Evolutionary conservation across 2,888 invertebrate species (phyloP), one percentile per base, ranked within the genome.

Genomic region (Drosophila niveifrons): DNA sequence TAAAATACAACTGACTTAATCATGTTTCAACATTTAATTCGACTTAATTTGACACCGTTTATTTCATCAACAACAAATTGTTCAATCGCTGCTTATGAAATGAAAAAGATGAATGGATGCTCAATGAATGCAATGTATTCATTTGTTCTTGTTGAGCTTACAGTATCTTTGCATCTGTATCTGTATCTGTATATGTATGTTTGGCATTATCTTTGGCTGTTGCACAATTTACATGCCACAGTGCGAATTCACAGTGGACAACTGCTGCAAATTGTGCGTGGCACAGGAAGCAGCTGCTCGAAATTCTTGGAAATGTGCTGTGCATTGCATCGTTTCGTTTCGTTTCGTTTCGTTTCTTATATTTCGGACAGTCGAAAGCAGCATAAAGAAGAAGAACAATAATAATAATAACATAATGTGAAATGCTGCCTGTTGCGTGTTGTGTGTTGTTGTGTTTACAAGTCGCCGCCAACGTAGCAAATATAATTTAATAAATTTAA

Each of bases 251-350:
- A 43, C 18, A 44, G 66, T 64, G 81, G 71, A 71, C 80, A 80
- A 78, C 66, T 72, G 81, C 55, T 29, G 65, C 74, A 74, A 78
- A 75, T 62, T 85, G 82, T 84, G 82, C 86, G 86, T 85, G 76
- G 64, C 68, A 85, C 68, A 85, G 85, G 89, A 85, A 85, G 89
- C 85, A 85, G 85, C 85, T 89, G 85, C 89, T 88, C 74, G 77
- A 85, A 85, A 82, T 85, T 89, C 89, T 85, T 75, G 77, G 85
- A 85, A 85, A 75, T 80, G n/a, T n/a, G n/a, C n/a, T n/a, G n/a
- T 57, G 53, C 68, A 74, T 50, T 66, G 73, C 65, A 63, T 66
- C 64, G 58, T 79, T 75, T 69, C 23, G 23, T 23, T 23, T 23
- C 23, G 62, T 76, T n/a, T 66, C 64, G 58, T 79, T 75, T 69